A percentile compares a stretch with the other conserved stretches of the same genome.
Evolutionary conservation across 2,113 vertebrate species (phyloP).

Genomic region (Semnopithecus entellus): DNA sequence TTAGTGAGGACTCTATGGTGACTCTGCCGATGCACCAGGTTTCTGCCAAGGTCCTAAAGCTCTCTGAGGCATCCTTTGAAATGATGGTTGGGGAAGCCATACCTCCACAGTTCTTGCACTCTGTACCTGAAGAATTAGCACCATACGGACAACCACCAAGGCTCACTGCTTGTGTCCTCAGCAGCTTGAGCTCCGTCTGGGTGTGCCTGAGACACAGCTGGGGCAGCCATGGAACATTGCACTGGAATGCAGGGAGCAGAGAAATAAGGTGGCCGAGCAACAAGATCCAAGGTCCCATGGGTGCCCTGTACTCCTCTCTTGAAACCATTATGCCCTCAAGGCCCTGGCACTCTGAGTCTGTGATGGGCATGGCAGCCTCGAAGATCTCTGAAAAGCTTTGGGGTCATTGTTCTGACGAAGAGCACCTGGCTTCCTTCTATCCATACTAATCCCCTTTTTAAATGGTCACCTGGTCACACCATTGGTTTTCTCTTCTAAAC

Average conservation of each 20-base stretch:
- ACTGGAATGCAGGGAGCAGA: background rate
- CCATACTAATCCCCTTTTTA: background rate
- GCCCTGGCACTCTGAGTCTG: background rate
- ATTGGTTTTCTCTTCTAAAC: background rate
- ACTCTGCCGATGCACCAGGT: background rate
- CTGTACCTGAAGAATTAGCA: background rate
- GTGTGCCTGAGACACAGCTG: background rate
- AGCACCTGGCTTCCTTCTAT: background rate
- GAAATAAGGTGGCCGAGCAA: background rate
- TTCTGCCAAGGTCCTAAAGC: background rate
- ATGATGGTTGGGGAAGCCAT: background rate
- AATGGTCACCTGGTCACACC: background rate
- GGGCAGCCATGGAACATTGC: background rate
- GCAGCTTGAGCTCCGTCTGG: background rate
- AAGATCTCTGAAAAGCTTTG: background rate
- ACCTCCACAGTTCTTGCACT: background rate
- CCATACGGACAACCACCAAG: background rate
- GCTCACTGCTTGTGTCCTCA: background rate
- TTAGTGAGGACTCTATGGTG: background rate
- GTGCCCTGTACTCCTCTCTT: background rate
- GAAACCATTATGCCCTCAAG: background rate
- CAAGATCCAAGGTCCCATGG: background rate
- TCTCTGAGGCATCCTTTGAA: background rate
- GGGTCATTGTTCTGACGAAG: background rate
- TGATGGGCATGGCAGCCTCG: background rate